Evolutionary conservation across 2,113 vertebrate species (phyloP).

Genomic region (Narcine bancroftii): DNA sequence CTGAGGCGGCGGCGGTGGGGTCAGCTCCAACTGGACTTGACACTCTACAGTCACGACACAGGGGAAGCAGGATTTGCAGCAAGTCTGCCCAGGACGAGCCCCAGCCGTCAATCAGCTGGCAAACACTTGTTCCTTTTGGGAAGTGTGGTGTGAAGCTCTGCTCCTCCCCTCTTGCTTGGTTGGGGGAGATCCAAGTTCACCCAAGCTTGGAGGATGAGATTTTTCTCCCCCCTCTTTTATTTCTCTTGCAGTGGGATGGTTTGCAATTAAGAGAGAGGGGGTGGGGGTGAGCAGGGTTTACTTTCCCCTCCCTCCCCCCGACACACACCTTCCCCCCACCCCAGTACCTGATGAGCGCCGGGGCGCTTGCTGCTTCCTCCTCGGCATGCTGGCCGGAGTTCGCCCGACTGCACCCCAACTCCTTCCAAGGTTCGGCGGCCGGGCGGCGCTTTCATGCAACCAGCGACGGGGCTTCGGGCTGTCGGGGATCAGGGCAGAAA

Average conservation of each 20-base stretch:
- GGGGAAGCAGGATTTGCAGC: no score
- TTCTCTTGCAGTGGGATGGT: not conserved
- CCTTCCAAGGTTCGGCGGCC: slow-evolving; percentile 41
- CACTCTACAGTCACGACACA: not conserved
- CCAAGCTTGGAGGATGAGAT: not conserved
- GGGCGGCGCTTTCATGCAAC: slow-evolving; percentile 43
- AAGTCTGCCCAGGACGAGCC: no score
- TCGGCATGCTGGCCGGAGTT: slow-evolving; percentile 71
- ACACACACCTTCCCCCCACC: not conserved
- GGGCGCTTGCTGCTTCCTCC: slow-evolving; percentile 98
- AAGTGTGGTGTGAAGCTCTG: not conserved
- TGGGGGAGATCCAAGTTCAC: not conserved
- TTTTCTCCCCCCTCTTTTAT: not conserved
- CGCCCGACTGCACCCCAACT: slow-evolving; percentile 26
- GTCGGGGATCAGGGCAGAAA: slow-evolving; percentile 43
- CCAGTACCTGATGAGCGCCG: slow-evolving; percentile 90
- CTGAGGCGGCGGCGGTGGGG: not conserved
- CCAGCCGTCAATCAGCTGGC: no score
- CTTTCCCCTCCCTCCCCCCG: not conserved
- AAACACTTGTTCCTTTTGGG: not conserved
- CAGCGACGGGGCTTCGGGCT: slow-evolving; percentile 44
- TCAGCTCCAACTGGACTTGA: not conserved
- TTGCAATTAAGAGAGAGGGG: not conserved
- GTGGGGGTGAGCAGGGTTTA: no score
- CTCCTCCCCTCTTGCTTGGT: not conserved